A percentile compares a stretch with the other conserved stretches of the same genome.
Conservation (phyloP, 2,113 vertebrate genomes). For the Raja brachyura region DNA sequence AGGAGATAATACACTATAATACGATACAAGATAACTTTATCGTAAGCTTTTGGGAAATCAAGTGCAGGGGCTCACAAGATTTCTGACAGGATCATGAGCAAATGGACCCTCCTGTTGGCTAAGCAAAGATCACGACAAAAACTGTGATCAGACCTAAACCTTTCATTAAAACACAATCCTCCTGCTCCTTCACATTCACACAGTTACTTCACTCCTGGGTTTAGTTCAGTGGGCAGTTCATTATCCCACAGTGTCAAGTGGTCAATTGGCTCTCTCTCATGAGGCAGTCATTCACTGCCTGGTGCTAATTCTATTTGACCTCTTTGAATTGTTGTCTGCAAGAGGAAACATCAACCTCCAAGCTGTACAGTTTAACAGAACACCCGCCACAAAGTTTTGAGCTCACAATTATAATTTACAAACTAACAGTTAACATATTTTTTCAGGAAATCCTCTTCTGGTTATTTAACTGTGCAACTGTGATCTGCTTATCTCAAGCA, state of each 20-base stretch:
- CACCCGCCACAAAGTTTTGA: too few relatives aligned
- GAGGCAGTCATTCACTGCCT: background rate
- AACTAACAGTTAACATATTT: background rate
- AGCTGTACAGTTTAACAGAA: background rate
- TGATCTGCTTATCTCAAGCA: background rate
- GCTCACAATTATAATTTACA: background rate
- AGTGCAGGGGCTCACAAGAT: background rate
- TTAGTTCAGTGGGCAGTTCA: background rate
- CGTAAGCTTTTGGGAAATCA: background rate
- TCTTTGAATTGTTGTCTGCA: background rate
- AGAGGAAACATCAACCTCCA: background rate
- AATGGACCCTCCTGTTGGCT: background rate
- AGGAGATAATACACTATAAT: background rate
- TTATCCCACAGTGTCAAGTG: background rate
- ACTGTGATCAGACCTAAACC: background rate
- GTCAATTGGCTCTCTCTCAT: background rate
- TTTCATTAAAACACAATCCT: background rate
- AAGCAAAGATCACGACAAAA: background rate
- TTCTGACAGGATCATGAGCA: background rate
- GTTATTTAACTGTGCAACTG: too few relatives aligned
- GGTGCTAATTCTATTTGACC: constrained; percentile 19
- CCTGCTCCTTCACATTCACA: background rate
- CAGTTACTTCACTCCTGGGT: background rate
- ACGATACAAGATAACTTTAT: background rate
- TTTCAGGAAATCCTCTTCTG: background rate